A percentile compares a stretch with the other conserved stretches of the same genome.
Conservation (phyloP, 1,140 invertebrate genomes). For the Drosophila rhopaloa region DNA sequence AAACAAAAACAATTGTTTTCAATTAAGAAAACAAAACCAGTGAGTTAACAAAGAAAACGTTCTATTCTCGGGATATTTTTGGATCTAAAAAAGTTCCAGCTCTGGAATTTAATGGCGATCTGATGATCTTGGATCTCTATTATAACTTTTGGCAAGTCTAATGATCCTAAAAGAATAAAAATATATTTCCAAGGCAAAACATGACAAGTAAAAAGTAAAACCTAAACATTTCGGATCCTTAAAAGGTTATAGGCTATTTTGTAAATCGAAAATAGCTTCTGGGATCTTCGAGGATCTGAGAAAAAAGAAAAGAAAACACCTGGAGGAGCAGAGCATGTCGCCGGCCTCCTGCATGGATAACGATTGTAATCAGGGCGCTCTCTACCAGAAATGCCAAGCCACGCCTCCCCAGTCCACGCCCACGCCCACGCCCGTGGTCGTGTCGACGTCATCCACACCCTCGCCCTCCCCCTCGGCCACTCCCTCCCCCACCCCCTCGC, state of each 20-base stretch:
- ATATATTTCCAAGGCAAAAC: too few relatives aligned
- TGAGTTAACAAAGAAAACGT: neutral
- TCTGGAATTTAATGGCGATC: too few relatives aligned
- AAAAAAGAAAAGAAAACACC: neutral
- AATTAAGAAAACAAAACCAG: conserved; percentile 1
- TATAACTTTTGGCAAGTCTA: too few relatives aligned
- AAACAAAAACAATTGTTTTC: conserved; percentile 2
- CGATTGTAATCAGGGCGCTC: conserved; percentile 55
- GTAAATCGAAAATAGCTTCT: neutral
- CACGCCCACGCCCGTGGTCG: conserved; percentile 8
- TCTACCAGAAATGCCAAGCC: conserved; percentile 46
- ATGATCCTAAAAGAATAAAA: too few relatives aligned
- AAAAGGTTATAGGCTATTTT: neutral
- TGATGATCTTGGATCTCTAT: too few relatives aligned
- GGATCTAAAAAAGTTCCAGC: too few relatives aligned
- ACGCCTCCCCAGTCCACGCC: conserved; percentile 8
- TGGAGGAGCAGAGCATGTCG: conserved; percentile 61
- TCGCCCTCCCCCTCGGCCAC: conserved; percentile 9
- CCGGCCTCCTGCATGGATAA: conserved; percentile 73
- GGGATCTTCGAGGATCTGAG: neutral
- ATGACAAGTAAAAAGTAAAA: too few relatives aligned
- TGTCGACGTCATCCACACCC: conserved; percentile 47
- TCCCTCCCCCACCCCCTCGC: conserved; percentile 9
- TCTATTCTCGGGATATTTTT: neutral
- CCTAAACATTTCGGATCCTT: neutral